Evolutionary conservation across 2,113 vertebrate genomes (phyloP), one percentile per base, ranked within the genome.

Genomic region (Dolichallabes microphthalmus): DNA sequence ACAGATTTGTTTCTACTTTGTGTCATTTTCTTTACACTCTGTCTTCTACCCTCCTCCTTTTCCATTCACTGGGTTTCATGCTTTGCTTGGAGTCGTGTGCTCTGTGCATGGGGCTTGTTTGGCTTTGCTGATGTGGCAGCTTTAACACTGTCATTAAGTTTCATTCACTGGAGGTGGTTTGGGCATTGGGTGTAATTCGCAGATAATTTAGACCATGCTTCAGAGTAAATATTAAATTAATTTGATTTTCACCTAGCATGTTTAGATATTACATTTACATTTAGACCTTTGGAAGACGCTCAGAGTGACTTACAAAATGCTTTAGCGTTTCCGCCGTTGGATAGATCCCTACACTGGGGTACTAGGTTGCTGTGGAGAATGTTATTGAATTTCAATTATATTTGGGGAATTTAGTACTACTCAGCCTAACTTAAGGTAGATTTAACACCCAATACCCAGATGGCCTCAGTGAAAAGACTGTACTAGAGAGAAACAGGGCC

Each of bases 51-150:
- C 35, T 61, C 25, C n/a, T n/a, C n/a, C n/a, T 55, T 45, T 83
- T 60, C 75, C 55, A 57, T 74, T 82, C 20, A 63, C 10, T 25
- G 22, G 22, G 5, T 53, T 30, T 61, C 1, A 27, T 58, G 57
- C 66, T 27, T 25, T 63, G 50, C 52, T 66, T 57, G 27, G 50
- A 32, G 79, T 79, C 71, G 66, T 85, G 77, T 82, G 50, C 66
- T 85, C 86, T 82, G 84, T 78, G 84, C 84, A 75, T 63, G 14
- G 61, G 17, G 52, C 2, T 30, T 83, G 68, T 68, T 74, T 77
- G 77, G 19, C 74, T 85, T 80, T 84, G 89, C 85, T 88, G 89
- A 88, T 84, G 83, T 87, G 84, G 84, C 82, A 84, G 4, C 25
- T 83, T 82, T 83, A 69, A 61, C 81, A 13, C 14, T 81, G 64